Evolutionary conservation across 2,113 vertebrate genomes (phyloP).

Genomic region (Oryzias celebensis): DNA sequence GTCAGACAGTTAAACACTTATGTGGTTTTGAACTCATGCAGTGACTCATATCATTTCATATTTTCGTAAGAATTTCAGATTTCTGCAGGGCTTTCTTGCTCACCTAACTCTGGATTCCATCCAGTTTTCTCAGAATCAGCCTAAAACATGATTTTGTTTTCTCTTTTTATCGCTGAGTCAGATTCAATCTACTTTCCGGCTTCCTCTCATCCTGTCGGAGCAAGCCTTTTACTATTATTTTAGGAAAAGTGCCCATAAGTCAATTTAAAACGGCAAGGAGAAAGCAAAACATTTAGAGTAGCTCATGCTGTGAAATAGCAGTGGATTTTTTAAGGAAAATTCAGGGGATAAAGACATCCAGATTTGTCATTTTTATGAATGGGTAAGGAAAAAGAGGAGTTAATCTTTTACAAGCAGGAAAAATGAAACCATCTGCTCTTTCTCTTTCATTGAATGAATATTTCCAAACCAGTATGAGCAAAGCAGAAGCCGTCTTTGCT

Average conservation of each 20-base stretch:
- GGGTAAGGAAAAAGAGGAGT: background rate
- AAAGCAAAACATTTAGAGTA: background rate
- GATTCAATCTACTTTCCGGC: background rate
- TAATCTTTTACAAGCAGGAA: conserved; percentile 1
- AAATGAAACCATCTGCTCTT: conserved; percentile 5
- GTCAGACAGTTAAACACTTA: too few species aligned
- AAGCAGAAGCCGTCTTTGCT: background rate
- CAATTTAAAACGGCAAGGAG: background rate
- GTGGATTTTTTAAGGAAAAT: too few species aligned
- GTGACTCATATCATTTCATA: too few species aligned
- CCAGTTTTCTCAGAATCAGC: too few species aligned
- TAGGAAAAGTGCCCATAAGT: background rate
- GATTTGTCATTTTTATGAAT: background rate
- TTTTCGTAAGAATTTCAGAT: too few species aligned
- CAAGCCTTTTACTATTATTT: background rate
- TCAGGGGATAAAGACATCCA: too few species aligned
- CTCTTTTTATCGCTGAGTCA: background rate
- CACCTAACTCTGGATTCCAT: too few species aligned
- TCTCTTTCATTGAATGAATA: too few species aligned
- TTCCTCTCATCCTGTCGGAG: conserved; percentile 9
- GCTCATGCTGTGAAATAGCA: background rate
- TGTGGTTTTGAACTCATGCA: too few species aligned
- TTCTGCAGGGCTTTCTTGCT: too few species aligned
- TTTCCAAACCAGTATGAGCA: background rate
- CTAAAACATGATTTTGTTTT: background rate